Conservation (phyloP, 2,113 vertebrate species). For the Sinocyclocheilus anophthalmus region DNA sequence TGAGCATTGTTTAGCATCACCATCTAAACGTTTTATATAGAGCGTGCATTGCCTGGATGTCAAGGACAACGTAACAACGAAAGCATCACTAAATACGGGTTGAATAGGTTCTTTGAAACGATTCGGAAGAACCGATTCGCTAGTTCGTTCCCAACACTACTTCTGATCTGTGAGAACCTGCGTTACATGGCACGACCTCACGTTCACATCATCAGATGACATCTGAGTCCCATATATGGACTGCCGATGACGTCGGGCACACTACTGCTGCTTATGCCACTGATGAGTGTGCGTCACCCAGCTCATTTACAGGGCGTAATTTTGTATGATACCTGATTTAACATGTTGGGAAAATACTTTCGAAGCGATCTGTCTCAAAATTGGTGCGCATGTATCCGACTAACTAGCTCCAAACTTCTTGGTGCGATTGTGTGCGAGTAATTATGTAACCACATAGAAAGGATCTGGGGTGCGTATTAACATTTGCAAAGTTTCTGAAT, state of each 20-base stretch:
- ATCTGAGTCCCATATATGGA: slow-evolving; percentile 33
- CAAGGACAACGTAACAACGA: background rate
- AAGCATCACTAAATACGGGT: background rate
- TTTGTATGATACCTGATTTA: background rate
- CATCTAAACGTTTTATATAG: background rate
- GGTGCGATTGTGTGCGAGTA: no score
- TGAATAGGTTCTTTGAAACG: background rate
- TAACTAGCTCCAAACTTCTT: background rate
- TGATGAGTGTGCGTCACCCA: slow-evolving; percentile 66
- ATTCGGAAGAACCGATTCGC: background rate
- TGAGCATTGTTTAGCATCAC: background rate
- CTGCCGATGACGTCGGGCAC: slow-evolving; percentile 68
- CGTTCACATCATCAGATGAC: slow-evolving; percentile 33
- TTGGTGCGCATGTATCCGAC: background rate
- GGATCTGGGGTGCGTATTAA: background rate
- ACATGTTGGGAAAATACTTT: background rate
- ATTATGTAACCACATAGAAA: background rate
- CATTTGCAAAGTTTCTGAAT: background rate
- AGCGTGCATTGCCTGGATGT: background rate
- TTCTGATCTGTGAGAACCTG: background rate
- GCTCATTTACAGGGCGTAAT: background rate
- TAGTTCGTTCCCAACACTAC: background rate
- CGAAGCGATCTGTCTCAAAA: background rate
- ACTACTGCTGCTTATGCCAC: slow-evolving; percentile 52
- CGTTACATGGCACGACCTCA: background rate